Base-by-base conservation (phyloP, 2,113 vertebrate species). In the Catharus minimus region DNA sequence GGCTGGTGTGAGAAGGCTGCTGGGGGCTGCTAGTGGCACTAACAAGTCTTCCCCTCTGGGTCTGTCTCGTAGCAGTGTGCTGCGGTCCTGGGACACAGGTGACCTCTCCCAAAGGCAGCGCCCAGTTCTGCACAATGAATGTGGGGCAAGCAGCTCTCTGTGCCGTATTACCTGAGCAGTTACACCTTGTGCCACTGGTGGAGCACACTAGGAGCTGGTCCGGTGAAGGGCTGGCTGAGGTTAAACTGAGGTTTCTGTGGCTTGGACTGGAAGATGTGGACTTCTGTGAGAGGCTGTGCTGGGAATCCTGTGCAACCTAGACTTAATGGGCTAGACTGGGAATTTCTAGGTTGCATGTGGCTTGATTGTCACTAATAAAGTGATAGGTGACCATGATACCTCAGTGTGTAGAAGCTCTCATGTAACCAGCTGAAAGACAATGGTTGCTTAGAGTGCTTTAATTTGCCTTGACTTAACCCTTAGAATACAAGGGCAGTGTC, bases 241-340 rank as follows among this genome's bases (percentile, higher is more conserved):
- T 33, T 28, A 11, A 44, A 7, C 2, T 3, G 74, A 28, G 20
- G 10, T 33, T 74, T 81, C 47, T 4, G 1, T 32, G 41, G 30
- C 11, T 23, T 52, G 5, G 18, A 1, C 39, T 74, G 30, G n/a
- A 50, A 69, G 56, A 27, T 2, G 1, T 5, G 1, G 2, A 26
- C 5, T 74, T 74, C n/a, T 77, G 32, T 15, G 10, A 38, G 21
- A 23, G 57, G 2, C 33, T 49, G 2, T 22, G 12, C 22, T 66
- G 47, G 36, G 30, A 56, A n/a, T 64, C 15, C 9, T 36, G 1
- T 0, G 0, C 17, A 41, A 1, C 9, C 17, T 41, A 6, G 23
- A 44, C 20, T 57, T 68, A 27, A 7, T 66, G 68, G 52, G 13
- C 36, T 39, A 22, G 43, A 16, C 2, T 58, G 9, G 52, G 10